Conservation (phyloP, 2,888 invertebrate species). For the Eulithis testata region DNA sequence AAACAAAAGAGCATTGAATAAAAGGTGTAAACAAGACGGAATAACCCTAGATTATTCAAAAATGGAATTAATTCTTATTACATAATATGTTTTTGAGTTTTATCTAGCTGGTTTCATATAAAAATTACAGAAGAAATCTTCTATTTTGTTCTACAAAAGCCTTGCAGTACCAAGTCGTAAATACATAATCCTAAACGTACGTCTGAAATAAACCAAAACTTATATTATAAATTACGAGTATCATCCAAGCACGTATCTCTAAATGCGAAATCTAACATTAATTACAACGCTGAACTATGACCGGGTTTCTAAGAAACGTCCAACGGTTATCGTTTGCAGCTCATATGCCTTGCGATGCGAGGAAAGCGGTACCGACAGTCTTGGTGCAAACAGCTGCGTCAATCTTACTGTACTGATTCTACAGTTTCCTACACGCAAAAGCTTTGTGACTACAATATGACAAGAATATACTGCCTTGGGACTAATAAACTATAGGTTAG, state of each 20-base stretch:
- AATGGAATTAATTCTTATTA: too few species aligned
- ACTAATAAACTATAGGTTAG: too few species aligned
- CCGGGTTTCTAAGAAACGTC: conserved; percentile 50
- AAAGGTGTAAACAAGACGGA: background rate
- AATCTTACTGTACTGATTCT: background rate
- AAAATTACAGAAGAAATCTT: too few species aligned
- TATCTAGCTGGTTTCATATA: too few species aligned
- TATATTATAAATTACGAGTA: conserved; percentile 5
- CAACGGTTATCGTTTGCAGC: conserved; percentile 63
- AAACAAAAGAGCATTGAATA: conserved; percentile 23
- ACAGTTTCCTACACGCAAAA: too few species aligned
- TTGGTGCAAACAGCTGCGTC: conserved; percentile 2
- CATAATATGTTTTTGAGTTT: too few species aligned
- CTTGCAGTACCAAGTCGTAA: too few species aligned
- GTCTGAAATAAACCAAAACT: background rate
- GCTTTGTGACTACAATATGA: too few species aligned
- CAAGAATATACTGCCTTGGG: too few species aligned
- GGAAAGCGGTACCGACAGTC: conserved; percentile 58
- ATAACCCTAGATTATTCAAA: background rate
- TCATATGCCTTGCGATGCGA: conserved; percentile 59
- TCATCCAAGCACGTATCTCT: conserved; percentile 23
- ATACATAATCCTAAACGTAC: too few species aligned
- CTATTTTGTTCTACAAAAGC: too few species aligned
- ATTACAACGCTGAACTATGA: conserved; percentile 62
- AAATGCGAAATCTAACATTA: conserved; percentile 41